Evolutionary conservation across 2,797 vertebrate genomes (phyloP).

Genomic region (Sphenodon punctatus): DNA sequence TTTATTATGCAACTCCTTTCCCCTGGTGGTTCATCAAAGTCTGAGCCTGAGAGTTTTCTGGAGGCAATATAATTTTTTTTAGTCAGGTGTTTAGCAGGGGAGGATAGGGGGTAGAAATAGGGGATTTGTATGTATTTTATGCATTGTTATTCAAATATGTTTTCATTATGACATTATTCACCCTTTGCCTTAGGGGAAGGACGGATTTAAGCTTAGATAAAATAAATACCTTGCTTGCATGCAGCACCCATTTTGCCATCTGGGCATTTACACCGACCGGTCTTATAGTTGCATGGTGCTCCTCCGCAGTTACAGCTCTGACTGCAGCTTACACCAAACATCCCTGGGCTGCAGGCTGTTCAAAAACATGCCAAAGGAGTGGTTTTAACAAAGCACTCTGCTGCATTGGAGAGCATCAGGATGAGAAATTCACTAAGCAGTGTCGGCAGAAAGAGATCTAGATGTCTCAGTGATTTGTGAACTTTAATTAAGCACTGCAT

Average conservation of each 20-base stretch:
- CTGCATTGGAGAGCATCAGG: neutral
- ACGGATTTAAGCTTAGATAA: no score
- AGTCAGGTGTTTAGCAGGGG: no score
- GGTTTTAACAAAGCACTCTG: neutral
- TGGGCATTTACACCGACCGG: conserved; percentile 68
- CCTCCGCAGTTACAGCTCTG: conserved; percentile 71
- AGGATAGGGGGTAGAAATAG: no score
- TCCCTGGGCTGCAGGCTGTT: conserved; percentile 67
- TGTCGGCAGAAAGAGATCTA: conserved; percentile 1
- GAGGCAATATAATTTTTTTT: no score
- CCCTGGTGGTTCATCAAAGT: no score
- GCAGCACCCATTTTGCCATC: conserved; percentile 66
- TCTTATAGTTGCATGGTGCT: conserved; percentile 43
- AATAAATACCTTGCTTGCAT: conserved; percentile 48
- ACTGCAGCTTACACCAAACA: conserved; percentile 67
- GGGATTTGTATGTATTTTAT: no score
- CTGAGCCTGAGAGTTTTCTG: no score
- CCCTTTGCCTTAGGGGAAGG: no score
- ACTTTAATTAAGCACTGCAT: conserved; percentile 50
- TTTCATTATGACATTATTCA: no score
- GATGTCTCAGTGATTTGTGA: neutral
- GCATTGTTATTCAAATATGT: no score
- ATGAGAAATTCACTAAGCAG: no score
- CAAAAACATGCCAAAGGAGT: conserved; percentile 20
- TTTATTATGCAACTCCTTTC: no score